Percentiles rank a stretch among this genome's conserved stretches.
These are phyloP conservation scores for Horisme vitalbata DNA, from an alignment of 2,888 invertebrate genomes.

Conservation along the genomic window DNA sequence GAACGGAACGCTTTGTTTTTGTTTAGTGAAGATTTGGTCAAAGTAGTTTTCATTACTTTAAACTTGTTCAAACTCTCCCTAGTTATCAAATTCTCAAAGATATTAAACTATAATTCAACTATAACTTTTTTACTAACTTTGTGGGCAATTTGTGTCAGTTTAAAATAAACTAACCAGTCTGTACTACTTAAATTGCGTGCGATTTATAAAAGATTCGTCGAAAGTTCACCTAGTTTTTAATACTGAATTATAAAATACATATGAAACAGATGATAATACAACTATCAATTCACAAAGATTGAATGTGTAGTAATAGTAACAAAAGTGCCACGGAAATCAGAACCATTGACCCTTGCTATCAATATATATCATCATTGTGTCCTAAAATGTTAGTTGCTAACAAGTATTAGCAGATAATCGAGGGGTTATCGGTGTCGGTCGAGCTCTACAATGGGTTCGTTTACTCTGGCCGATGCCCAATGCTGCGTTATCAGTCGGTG, in stretches of 20 bases:
- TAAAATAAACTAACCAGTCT: too few species aligned
- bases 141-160: too few species aligned
- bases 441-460: constrained; percentile 58
- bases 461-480: constrained; percentile 62
- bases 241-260: background rate
- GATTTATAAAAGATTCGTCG: too few species aligned
- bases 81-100: background rate
- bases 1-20: constrained; percentile 46
- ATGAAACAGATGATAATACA: background rate
- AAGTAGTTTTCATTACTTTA: background rate
- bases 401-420: constrained; percentile 52
- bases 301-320: constrained; percentile 3
- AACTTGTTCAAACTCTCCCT: background rate
- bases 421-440: constrained; percentile 54
- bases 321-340: constrained; percentile 22
- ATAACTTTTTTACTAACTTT: too few species aligned
- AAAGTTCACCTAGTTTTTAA: too few species aligned
- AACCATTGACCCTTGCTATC: constrained; percentile 20
- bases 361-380: constrained; percentile 21
- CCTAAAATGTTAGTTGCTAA: constrained; percentile 38
- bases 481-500: constrained; percentile 63
- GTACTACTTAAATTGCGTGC: too few species aligned
- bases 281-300: background rate
- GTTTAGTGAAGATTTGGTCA: constrained; percentile 28
- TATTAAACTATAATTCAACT: too few species aligned